These are phyloP conservation scores for Chunga burmeisteri DNA, from an alignment of 2,113 vertebrate genomes.

Conservation along the genomic window DNA sequence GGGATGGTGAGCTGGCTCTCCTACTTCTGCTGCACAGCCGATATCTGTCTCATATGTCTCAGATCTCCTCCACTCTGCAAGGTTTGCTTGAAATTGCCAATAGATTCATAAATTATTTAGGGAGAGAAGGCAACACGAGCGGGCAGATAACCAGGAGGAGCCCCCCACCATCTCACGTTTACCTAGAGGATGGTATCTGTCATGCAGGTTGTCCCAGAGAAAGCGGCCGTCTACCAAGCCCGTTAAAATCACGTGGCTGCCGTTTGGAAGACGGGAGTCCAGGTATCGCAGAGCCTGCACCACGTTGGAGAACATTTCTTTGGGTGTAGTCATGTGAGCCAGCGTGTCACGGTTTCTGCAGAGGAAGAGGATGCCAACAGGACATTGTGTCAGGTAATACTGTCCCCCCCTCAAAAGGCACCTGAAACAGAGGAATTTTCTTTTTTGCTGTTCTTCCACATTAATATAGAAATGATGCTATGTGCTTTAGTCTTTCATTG, in stretches of 20 bases:
- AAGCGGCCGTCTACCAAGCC: conserved; percentile 76
- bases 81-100: background rate
- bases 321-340: conserved; percentile 74
- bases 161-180: background rate
- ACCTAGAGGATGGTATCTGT: conserved; percentile 78
- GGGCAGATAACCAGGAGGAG: background rate
- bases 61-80: background rate
- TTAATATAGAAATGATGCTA: background rate
- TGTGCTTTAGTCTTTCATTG: background rate
- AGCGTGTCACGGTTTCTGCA: conserved; percentile 62
- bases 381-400: background rate
- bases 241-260: conserved; percentile 74
- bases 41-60: background rate
- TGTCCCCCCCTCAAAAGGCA: background rate
- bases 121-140: background rate
- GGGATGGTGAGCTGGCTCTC: background rate
- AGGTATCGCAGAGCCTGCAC: conserved; percentile 59
- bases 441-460: background rate
- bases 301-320: conserved; percentile 61
- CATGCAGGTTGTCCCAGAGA: conserved; percentile 77
- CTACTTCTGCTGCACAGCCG: background rate
- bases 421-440: background rate
- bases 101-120: background rate
- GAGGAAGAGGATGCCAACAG: background rate
- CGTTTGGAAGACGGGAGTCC: conserved; percentile 62